Evolutionary conservation across 2,113 vertebrate species (phyloP).

Genomic region (Petrocephalus zakoni): DNA sequence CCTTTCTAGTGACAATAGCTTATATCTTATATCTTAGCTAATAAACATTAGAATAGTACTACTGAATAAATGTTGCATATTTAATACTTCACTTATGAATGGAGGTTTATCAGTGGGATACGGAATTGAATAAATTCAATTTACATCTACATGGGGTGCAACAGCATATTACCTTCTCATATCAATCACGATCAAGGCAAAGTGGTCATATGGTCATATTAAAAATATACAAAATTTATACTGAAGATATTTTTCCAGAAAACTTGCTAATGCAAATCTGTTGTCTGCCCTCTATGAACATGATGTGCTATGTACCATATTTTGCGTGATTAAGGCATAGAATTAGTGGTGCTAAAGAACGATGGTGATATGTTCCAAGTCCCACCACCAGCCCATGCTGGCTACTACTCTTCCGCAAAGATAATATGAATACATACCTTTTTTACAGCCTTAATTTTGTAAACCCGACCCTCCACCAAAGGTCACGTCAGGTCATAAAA

Average conservation of each 20-base stretch:
- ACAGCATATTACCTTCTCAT: slow-evolving; percentile 11
- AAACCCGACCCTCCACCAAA: not conserved
- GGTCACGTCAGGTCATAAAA: not conserved
- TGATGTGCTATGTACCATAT: slow-evolving; percentile 6
- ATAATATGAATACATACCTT: not conserved
- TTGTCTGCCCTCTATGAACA: not conserved
- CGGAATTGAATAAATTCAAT: not conserved
- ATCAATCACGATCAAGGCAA: not conserved
- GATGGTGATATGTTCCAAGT: not conserved
- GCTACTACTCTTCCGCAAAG: not conserved
- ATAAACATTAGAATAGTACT: not conserved
- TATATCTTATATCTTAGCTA: not conserved
- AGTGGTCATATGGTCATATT: not conserved
- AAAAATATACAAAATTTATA: slow-evolving; percentile 6
- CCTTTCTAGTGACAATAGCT: not conserved
- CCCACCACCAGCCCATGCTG: not conserved
- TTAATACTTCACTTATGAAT: not conserved
- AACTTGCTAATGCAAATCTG: not conserved
- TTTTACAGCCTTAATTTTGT: not conserved
- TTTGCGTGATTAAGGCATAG: slow-evolving; percentile 6
- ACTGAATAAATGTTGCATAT: not conserved
- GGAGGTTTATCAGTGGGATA: not conserved
- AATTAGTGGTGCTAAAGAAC: not conserved
- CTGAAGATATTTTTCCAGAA: not conserved
- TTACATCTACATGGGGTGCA: not conserved